Percentiles rank a stretch among this genome's conserved stretches.
phyloP scores from a whole-genome alignment of 2,797 vertebrate species.

The Catamblyrhynchus diadema region DNA sequence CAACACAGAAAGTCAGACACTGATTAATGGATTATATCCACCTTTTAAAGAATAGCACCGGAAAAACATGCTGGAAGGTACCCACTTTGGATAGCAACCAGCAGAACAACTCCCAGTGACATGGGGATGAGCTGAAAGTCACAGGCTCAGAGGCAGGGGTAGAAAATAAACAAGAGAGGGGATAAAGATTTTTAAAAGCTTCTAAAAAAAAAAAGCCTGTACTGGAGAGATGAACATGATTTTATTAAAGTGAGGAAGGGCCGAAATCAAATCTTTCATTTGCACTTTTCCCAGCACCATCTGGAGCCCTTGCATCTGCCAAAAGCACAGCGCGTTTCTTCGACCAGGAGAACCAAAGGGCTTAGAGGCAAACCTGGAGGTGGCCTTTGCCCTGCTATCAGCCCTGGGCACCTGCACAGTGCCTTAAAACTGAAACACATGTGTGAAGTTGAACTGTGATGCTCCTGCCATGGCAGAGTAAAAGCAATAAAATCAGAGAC shows the following conservation, averaged over 20 bases:
- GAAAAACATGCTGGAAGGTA: not conserved
- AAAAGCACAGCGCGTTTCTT: not conserved
- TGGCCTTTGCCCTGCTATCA: not conserved
- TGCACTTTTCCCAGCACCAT: conserved; percentile 30
- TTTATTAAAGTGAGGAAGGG: not conserved
- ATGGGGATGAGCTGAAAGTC: not conserved
- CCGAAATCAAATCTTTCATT: conserved; percentile 5
- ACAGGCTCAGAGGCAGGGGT: not conserved
- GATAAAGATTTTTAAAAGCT: not conserved
- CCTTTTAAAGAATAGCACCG: not conserved
- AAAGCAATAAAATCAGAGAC: not conserved
- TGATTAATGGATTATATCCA: not conserved
- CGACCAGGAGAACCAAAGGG: not conserved
- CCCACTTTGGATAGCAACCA: fast-evolving
- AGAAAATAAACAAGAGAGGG: not conserved
- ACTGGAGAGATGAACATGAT: not conserved
- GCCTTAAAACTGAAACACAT: not conserved
- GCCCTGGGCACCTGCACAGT: not conserved
- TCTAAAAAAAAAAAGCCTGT: not conserved
- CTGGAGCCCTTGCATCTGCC: conserved; percentile 35
- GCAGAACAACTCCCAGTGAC: not conserved
- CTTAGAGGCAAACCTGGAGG: not conserved
- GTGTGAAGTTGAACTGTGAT: not conserved
- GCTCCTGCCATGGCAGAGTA: not conserved
- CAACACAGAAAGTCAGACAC: not conserved